Conservation (phyloP, 2,888 invertebrate genomes). For the Anaspis maculata region DNA sequence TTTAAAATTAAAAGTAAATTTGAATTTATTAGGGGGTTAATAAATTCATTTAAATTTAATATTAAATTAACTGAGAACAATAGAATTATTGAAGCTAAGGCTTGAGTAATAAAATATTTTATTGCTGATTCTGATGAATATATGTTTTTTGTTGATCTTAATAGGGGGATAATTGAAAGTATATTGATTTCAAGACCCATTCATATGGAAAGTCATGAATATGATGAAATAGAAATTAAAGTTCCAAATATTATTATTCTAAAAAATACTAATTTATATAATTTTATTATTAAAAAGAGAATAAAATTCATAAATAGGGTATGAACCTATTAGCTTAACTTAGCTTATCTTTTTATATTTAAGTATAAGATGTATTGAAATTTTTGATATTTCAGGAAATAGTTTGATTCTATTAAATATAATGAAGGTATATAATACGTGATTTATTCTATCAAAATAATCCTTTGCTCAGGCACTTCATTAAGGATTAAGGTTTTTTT, state of each 20-base stretch:
- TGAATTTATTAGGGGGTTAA: slow-evolving; percentile 17
- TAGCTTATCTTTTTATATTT: slow-evolving; percentile 54
- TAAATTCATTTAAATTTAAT: slow-evolving; percentile 35
- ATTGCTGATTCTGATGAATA: slow-evolving; percentile 48
- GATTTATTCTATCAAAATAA: slow-evolving; percentile 56
- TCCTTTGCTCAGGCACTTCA: slow-evolving; percentile 50
- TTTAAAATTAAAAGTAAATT: slow-evolving; percentile 21
- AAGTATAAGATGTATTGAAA: slow-evolving; percentile 55
- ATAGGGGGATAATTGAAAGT: slow-evolving; percentile 52
- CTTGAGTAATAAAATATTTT: slow-evolving; percentile 55
- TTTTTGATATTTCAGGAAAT: slow-evolving; percentile 53
- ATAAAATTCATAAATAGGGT: slow-evolving; percentile 42
- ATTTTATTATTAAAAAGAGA: slow-evolving; percentile 48
- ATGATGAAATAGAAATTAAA: slow-evolving; percentile 44
- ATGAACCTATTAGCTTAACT: slow-evolving; percentile 44
- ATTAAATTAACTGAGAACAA: slow-evolving; percentile 43
- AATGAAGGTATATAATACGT: slow-evolving; percentile 42
- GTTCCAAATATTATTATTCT: slow-evolving; percentile 43
- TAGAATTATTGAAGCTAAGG: slow-evolving; percentile 49
- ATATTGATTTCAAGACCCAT: slow-evolving; percentile 58
- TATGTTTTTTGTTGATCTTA: slow-evolving; percentile 46
- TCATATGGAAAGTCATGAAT: slow-evolving; percentile 46
- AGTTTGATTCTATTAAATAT: slow-evolving; percentile 56
- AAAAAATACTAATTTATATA: slow-evolving; percentile 47
- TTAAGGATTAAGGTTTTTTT: slow-evolving; percentile 19